Percentiles rank a stretch among this genome's conserved stretches.
These are phyloP conservation scores for Notodonta ziczac DNA, from an alignment of 2,888 invertebrate species.

Conservation along the genomic window DNA sequence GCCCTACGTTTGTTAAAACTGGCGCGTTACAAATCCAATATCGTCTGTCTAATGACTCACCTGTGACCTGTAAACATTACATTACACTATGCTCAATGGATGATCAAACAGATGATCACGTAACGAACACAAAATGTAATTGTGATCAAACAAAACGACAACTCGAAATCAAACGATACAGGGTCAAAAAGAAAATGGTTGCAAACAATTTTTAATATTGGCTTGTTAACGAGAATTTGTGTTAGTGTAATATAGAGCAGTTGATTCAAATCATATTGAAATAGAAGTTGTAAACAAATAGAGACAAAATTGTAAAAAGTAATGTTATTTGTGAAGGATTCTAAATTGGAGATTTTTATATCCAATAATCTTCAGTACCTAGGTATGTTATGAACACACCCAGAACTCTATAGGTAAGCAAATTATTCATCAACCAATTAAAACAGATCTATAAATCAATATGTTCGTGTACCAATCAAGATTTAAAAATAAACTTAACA, in stretches of 20 bases:
- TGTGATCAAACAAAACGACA: slow-evolving; percentile 49
- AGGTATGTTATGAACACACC: too few relatives aligned
- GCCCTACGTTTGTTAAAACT: slow-evolving; percentile 55
- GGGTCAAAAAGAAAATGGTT: slow-evolving; percentile 42
- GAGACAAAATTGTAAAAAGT: neutral
- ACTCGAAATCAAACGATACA: slow-evolving; percentile 49
- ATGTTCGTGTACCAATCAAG: too few relatives aligned
- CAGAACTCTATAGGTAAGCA: too few relatives aligned
- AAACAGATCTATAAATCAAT: too few relatives aligned
- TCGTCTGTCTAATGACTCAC: slow-evolving; percentile 30
- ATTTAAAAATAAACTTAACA: too few relatives aligned
- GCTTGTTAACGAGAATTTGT: slow-evolving; percentile 81
- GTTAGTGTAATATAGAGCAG: slow-evolving; percentile 71
- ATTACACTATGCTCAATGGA: slow-evolving; percentile 35
- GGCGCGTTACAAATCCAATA: slow-evolving; percentile 32
- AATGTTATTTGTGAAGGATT: neutral
- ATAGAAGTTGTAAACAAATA: slow-evolving; percentile 28
- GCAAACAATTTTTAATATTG: slow-evolving; percentile 50
- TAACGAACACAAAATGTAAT: slow-evolving; percentile 41
- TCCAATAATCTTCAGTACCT: neutral
- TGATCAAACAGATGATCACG: slow-evolving; percentile 42
- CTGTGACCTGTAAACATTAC: slow-evolving; percentile 37
- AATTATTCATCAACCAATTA: too few relatives aligned
- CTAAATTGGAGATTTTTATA: neutral
- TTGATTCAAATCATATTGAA: slow-evolving; percentile 35